Evolutionary conservation across 2,888 invertebrate species (phyloP).

Genomic region (Elysia crispata): DNA sequence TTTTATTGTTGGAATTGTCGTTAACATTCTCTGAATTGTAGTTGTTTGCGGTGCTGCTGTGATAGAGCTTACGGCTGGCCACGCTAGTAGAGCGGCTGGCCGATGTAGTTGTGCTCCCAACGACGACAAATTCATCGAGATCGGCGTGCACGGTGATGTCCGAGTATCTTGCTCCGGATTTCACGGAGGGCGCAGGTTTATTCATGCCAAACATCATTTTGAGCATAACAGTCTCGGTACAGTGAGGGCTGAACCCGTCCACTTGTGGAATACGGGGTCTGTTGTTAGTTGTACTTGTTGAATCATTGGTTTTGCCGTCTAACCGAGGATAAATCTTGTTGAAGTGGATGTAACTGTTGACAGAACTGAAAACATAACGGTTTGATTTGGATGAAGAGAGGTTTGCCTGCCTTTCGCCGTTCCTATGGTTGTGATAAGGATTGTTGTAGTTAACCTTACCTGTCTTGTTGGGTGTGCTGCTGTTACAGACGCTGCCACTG

Average conservation of each 20-base stretch:
- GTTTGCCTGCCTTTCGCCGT: slow-evolving; percentile 54
- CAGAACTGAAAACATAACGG: slow-evolving; percentile 56
- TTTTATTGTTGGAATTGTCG: too few species aligned
- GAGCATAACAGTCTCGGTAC: slow-evolving; percentile 65
- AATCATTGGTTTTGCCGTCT: neutral
- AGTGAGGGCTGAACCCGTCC: slow-evolving; percentile 61
- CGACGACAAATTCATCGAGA: slow-evolving; percentile 60
- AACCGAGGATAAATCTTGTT: slow-evolving; percentile 53
- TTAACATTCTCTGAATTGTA: too few species aligned
- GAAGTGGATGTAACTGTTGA: slow-evolving; percentile 60
- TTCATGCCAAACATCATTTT: slow-evolving; percentile 66
- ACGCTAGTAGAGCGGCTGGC: neutral
- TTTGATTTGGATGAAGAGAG: slow-evolving; percentile 39
- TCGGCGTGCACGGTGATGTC: slow-evolving; percentile 60
- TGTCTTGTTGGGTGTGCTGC: too few species aligned
- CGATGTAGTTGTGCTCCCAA: slow-evolving; percentile 49
- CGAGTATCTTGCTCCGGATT: slow-evolving; percentile 55
- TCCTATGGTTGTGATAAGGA: slow-evolving; percentile 60
- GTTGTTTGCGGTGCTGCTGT: too few species aligned
- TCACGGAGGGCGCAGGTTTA: slow-evolving; percentile 45
- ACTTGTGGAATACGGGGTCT: slow-evolving; percentile 46
- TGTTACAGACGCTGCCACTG: neutral
- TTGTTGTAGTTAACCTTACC: slow-evolving; percentile 58
- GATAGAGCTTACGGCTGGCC: neutral
- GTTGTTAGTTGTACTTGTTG: neutral